Evolutionary conservation across 2,113 vertebrate genomes (phyloP).

Genomic region (Melanerpes formicivorus): DNA sequence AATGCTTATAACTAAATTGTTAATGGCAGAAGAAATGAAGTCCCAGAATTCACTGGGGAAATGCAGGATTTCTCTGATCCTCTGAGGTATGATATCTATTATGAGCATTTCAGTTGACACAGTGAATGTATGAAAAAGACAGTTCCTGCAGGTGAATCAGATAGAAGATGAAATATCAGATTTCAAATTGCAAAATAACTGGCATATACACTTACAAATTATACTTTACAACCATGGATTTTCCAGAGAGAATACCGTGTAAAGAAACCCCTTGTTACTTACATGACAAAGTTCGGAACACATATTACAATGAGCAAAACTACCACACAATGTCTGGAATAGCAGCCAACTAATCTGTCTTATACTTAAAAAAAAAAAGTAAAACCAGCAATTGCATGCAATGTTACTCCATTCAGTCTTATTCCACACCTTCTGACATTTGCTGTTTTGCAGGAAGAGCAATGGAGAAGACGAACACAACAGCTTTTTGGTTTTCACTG

Average conservation of each 20-base stretch:
- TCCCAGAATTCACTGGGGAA: neutral
- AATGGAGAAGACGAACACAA: neutral
- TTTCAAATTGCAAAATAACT: neutral
- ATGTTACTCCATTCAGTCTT: neutral
- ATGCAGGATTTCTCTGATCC: neutral
- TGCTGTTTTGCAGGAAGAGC: neutral
- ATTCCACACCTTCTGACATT: conserved; percentile 1
- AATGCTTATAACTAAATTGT: neutral
- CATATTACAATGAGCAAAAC: neutral
- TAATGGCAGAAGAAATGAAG: neutral
- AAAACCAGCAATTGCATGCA: neutral
- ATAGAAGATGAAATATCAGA: neutral
- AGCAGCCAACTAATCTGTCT: neutral
- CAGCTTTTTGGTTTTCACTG: neutral
- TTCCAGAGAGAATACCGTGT: neutral
- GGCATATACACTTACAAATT: neutral
- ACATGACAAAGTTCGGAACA: neutral
- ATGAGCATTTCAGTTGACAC: neutral
- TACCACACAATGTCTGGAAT: neutral
- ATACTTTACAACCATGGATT: neutral
- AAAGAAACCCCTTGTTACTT: neutral
- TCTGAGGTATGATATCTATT: neutral
- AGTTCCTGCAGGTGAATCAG: neutral
- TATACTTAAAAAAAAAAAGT: neutral
- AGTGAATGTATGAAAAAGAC: neutral